phyloP scores from a whole-genome alignment of 2,797 vertebrate species.

The Gobio occitaniae region DNA sequence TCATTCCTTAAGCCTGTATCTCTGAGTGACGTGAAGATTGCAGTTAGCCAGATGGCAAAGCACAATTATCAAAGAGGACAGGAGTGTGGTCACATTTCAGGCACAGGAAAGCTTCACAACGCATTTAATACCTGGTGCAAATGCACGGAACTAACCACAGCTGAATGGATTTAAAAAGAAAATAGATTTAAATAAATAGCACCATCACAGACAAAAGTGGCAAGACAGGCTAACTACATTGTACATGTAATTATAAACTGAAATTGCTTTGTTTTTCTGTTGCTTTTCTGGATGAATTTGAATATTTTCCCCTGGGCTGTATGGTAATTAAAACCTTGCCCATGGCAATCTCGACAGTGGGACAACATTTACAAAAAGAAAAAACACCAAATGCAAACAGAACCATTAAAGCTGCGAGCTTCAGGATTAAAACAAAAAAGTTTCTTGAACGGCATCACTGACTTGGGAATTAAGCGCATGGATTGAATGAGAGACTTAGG shows the following conservation, averaged over 20 bases:
- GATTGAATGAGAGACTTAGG: not conserved
- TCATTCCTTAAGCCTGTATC: slow-evolving; percentile 24
- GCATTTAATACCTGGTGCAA: slow-evolving; percentile 21
- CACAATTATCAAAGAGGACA: slow-evolving; percentile 20
- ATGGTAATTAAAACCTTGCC: slow-evolving; percentile 36
- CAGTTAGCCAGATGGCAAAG: slow-evolving; percentile 27
- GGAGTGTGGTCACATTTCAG: not conserved
- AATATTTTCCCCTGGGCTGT: slow-evolving; percentile 38
- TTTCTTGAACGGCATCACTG: not conserved
- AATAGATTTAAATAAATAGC: slow-evolving; percentile 11
- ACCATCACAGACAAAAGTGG: not conserved
- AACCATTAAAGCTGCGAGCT: slow-evolving; percentile 28
- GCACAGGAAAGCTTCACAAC: not conserved
- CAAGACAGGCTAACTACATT: slow-evolving; percentile 3
- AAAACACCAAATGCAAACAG: slow-evolving; percentile 31
- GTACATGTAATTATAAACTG: slow-evolving; percentile 4
- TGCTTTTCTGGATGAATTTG: slow-evolving; percentile 26
- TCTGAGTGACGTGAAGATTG: not conserved
- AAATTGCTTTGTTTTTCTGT: slow-evolving; percentile 40
- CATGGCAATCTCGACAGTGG: slow-evolving; percentile 37
- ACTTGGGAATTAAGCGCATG: not conserved
- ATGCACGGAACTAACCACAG: not conserved
- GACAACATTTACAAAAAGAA: slow-evolving; percentile 8
- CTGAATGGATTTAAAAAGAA: not conserved
- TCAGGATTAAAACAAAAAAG: not conserved